Evolutionary conservation across 2,888 invertebrate genomes (phyloP).

Genomic region (Asteroscopus sphinx): DNA sequence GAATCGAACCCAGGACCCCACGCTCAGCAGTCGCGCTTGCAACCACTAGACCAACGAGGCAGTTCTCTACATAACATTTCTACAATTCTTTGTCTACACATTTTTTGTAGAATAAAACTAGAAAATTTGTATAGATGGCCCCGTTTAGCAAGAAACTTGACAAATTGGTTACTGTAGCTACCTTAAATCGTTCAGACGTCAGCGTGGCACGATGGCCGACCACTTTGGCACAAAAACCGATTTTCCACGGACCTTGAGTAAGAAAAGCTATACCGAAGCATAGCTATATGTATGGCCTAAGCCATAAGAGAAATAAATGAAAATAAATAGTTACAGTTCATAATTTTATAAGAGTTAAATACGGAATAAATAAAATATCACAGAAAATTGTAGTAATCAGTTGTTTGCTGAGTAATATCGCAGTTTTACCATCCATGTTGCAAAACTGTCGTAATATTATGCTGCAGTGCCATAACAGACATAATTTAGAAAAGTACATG

Average conservation of each 20-base stretch:
- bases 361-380: too few relatives aligned
- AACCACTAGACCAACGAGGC: too few relatives aligned
- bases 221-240: constrained; percentile 61
- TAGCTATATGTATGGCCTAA: constrained; percentile 19
- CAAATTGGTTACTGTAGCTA: constrained; percentile 53
- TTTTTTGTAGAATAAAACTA: constrained; percentile 18
- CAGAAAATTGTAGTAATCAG: too few relatives aligned
- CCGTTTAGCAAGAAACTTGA: constrained; percentile 46
- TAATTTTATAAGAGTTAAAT: too few relatives aligned
- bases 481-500: too few relatives aligned
- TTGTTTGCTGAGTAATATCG: too few relatives aligned
- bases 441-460: too few relatives aligned
- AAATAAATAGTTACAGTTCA: neutral
- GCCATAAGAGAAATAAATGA: constrained; percentile 5
- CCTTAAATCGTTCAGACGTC: constrained; percentile 61
- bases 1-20: too few relatives aligned
- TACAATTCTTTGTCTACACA: neutral
- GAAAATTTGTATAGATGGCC: constrained; percentile 29
- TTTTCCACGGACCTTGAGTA: constrained; percentile 49
- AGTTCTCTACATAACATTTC: neutral
- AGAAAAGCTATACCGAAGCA: constrained; percentile 39
- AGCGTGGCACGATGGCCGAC: constrained; percentile 52
- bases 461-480: too few relatives aligned
- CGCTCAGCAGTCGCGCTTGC: too few relatives aligned
- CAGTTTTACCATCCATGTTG: too few relatives aligned